Evolutionary conservation across 2,797 vertebrate genomes (phyloP), one percentile per base, ranked within the genome.

Genomic region (Cossypha caffra): DNA sequence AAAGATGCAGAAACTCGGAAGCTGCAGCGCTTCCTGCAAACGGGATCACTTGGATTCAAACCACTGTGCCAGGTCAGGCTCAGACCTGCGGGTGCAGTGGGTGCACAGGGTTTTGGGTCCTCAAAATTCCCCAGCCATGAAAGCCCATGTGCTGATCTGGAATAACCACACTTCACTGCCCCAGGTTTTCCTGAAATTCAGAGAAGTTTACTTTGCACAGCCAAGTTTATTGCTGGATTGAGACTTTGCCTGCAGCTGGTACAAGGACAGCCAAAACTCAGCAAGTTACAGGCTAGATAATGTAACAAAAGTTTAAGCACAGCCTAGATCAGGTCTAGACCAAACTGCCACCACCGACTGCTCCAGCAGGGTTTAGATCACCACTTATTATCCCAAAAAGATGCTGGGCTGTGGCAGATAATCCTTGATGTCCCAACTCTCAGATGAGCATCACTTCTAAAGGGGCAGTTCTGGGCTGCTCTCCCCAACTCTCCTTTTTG

Each of bases 21-120:
- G 43, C n/a, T 16, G 52, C 0, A 0, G 0, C 35, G 31, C 13
- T 54, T n/a, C 4, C 33, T 48, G 29, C 2, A 2, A 37, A n/a
- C 23, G n/a, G 35, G 14, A 48, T 55, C 40, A 55, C 9, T 10
- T 1, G 1, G 17, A 58, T 38, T 58, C 31, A 48, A 64, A 75
- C 21, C 4, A 1, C 25, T 10, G 35, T 1, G 1, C 35, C 17
- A 37, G 25, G 13, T 61, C 51, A 78, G 13, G 9, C 29, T 45
- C 67, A 61, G n/a, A 61, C 13, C 12, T 68, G 26, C 12, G 19
- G 10, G 5, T 62, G 67, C 48, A 54, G 11, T 23, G 57, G 29
- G 5, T 16, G 19, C 38, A 12, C 7, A 58, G 43, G 28, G 13
- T 25, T 76, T 43, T 0, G 19, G 20, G 16, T 45, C 28, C 51